phyloP scores from a whole-genome alignment of 2,888 invertebrate genomes.

The Ptycholaimellus sp. region DNA sequence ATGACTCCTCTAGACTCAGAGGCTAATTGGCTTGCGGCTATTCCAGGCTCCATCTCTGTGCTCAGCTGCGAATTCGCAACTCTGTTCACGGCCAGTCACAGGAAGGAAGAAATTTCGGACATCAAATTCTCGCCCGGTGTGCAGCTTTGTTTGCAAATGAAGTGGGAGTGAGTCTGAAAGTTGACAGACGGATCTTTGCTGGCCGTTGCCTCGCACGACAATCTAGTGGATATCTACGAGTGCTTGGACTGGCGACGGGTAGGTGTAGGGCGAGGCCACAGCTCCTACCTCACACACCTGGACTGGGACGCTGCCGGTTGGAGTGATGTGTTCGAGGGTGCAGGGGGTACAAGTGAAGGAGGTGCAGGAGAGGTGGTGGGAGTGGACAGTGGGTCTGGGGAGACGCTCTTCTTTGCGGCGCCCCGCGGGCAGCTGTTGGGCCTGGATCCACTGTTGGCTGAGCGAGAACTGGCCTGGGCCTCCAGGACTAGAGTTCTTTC shows the following conservation, averaged over 20 bases:
- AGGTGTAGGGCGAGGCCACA: constrained; percentile 27
- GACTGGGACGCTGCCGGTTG: constrained; percentile 27
- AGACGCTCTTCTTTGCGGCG: constrained; percentile 30
- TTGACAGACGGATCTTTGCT: constrained; percentile 18
- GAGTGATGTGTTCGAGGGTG: constrained; percentile 17
- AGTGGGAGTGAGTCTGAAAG: no score
- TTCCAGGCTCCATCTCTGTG: neutral
- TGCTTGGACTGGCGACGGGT: constrained; percentile 17
- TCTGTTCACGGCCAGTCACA: constrained; percentile 24
- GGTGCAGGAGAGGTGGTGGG: constrained; percentile 26
- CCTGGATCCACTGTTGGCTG: neutral
- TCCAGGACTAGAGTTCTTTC: constrained; percentile 29
- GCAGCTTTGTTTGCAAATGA: no score
- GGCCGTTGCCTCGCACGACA: constrained; percentile 31
- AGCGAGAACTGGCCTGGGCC: constrained; percentile 26
- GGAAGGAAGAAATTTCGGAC: constrained; percentile 29
- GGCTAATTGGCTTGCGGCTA: no score
- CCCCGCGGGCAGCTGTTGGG: constrained; percentile 21
- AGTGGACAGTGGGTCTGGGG: constrained; percentile 28
- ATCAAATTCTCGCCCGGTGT: constrained; percentile 30
- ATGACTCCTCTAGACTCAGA: neutral
- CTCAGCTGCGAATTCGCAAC: constrained; percentile 22
- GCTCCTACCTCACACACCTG: constrained; percentile 31
- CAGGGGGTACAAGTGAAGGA: constrained; percentile 15
- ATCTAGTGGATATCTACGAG: constrained; percentile 29